Percentiles rank a stretch among this genome's conserved stretches.
Conservation (phyloP, 2,888 invertebrate species). For the Ganaspis brasiliensis region DNA sequence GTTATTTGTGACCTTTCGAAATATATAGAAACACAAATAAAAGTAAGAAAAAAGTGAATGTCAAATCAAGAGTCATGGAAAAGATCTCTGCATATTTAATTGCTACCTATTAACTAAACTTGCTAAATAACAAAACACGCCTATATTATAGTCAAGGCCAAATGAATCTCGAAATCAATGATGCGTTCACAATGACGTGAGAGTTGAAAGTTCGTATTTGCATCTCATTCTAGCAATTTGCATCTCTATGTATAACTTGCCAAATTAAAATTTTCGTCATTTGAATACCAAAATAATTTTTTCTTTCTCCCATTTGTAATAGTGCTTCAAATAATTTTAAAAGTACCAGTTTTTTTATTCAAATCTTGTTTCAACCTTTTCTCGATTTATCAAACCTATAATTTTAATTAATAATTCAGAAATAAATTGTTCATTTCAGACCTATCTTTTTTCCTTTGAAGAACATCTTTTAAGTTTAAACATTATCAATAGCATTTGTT, state of each 20-base stretch:
- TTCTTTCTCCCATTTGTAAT: neutral
- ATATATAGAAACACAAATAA: neutral
- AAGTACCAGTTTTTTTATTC: neutral
- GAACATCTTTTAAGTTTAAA: no score
- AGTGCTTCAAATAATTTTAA: neutral
- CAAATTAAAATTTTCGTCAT: neutral
- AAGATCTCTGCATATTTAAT: slow-evolving; percentile 22
- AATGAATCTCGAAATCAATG: slow-evolving; percentile 24
- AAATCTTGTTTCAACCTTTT: no score
- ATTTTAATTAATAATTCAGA: no score
- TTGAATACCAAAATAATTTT: neutral
- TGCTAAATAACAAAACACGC: neutral
- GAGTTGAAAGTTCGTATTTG: slow-evolving; percentile 29
- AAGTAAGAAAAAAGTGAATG: neutral
- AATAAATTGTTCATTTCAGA: no score
- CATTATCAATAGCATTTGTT: no score
- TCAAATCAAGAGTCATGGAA: neutral
- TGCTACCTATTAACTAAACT: slow-evolving; percentile 7
- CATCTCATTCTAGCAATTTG: neutral
- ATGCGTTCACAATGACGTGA: slow-evolving; percentile 19
- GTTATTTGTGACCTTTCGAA: neutral
- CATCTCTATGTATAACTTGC: neutral
- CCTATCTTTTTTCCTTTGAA: no score
- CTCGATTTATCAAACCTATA: no score
- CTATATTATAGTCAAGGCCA: slow-evolving; percentile 17